Conservation (phyloP, 2,113 vertebrate genomes). For the Chaetura pelagica region DNA sequence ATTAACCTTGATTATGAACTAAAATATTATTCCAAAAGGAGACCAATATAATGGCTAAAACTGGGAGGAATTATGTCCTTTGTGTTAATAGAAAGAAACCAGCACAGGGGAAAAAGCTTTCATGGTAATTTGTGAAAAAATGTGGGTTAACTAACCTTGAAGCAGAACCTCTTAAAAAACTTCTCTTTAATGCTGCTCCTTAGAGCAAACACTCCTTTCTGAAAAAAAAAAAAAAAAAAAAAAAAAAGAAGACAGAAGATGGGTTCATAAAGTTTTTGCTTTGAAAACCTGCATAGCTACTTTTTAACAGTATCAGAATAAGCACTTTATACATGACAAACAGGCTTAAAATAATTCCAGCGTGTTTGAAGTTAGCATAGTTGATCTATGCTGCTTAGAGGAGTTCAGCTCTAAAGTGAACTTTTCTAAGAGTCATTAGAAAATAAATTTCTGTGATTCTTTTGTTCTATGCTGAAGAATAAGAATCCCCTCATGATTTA, state of each 20-base stretch:
- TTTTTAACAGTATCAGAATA: neutral
- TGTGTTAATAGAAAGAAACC: constrained; percentile 36
- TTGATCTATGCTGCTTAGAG: neutral
- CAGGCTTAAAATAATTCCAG: neutral
- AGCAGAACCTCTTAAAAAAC: constrained; percentile 44
- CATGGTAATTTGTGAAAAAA: constrained; percentile 46
- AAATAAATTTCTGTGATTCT: neutral
- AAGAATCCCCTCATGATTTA: neutral
- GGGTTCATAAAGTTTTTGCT: neutral
- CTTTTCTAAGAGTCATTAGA: neutral
- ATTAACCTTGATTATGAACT: constrained; percentile 21
- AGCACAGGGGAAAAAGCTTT: neutral
- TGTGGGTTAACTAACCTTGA: constrained; percentile 57
- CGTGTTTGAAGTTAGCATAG: neutral
- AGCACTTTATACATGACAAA: neutral
- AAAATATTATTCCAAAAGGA: constrained; percentile 40
- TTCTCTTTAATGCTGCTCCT: constrained; percentile 1
- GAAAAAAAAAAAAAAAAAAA: neutral
- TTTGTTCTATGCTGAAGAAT: neutral
- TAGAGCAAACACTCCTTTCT: neutral
- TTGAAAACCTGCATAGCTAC: neutral
- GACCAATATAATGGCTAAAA: neutral
- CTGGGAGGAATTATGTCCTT: neutral
- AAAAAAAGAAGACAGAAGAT: neutral
- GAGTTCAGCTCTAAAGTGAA: neutral